These are phyloP conservation scores for Cancer borealis DNA, from an alignment of 2,888 invertebrate species.

Conservation along the genomic window DNA sequence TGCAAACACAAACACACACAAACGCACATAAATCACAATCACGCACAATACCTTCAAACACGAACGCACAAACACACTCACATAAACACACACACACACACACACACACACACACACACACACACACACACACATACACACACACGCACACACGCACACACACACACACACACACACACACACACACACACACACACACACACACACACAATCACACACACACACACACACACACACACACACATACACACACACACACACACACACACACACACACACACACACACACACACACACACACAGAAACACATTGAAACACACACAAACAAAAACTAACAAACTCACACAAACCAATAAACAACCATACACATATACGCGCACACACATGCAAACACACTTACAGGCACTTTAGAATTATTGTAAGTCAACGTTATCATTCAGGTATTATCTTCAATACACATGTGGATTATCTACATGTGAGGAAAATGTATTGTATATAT, in stretches of 20 bases:
- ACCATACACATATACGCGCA: neutral
- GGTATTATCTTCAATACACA: neutral
- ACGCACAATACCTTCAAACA: no score
- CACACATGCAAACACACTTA: neutral
- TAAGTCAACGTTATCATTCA: slow-evolving; percentile 16
- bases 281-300: neutral
- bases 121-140: neutral
- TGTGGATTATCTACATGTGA: neutral
- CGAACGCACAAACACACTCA: no score
- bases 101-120: neutral
- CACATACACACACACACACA: neutral
- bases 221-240: neutral
- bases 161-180: no score
- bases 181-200: no score
- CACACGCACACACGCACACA: no score
- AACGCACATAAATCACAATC: no score
- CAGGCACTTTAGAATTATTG: neutral
- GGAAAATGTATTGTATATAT: slow-evolving; percentile 4
- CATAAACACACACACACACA: no score
- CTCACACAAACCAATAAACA: slow-evolving; percentile 15
- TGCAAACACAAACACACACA: no score
- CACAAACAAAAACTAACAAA: neutral
- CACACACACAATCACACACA: no score
- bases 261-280: neutral
- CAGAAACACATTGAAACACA: neutral